phyloP scores from a whole-genome alignment of 2,888 invertebrate species.

The Chironomus tentans region DNA sequence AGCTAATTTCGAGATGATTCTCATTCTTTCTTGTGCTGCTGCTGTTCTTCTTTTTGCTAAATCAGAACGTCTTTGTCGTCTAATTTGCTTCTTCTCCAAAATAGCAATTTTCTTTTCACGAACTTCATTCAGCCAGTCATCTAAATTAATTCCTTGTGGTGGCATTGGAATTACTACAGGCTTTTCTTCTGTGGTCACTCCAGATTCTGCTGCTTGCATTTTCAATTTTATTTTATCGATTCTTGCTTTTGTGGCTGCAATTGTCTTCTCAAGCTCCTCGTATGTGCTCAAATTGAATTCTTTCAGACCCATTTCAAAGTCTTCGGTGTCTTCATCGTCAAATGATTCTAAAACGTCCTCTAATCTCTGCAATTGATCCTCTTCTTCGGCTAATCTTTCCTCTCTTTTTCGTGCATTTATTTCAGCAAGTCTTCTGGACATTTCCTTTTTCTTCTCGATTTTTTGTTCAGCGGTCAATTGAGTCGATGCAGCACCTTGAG shows the following conservation, averaged over 20 bases:
- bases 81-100: conserved; percentile 54
- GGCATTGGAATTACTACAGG: conserved; percentile 35
- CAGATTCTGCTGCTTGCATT: conserved; percentile 57
- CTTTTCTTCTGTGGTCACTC: conserved; percentile 32
- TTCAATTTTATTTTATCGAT: conserved; percentile 65
- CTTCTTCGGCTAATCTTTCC: conserved; percentile 80
- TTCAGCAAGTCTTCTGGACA: conserved; percentile 75
- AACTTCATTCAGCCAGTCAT: conserved; percentile 37
- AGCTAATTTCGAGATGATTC: conserved; percentile 84
- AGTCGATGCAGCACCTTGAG: conserved; percentile 47
- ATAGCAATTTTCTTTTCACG: conserved; percentile 32
- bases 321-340: conserved; percentile 63
- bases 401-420: conserved; percentile 82
- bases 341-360: conserved; percentile 64
- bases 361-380: conserved; percentile 71
- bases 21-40: conserved; percentile 91
- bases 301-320: conserved; percentile 62
- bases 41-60: conserved; percentile 83
- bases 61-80: conserved; percentile 74
- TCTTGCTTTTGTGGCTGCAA: conserved; percentile 31
- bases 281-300: conserved; percentile 53
- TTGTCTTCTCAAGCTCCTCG: conserved; percentile 57
- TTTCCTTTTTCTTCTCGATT: conserved; percentile 75
- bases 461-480: conserved; percentile 59
- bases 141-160: conserved; percentile 35